Evolutionary conservation across 92 coral and sea anemone species (phyloP).

Genomic region (Diadumene lineata): DNA sequence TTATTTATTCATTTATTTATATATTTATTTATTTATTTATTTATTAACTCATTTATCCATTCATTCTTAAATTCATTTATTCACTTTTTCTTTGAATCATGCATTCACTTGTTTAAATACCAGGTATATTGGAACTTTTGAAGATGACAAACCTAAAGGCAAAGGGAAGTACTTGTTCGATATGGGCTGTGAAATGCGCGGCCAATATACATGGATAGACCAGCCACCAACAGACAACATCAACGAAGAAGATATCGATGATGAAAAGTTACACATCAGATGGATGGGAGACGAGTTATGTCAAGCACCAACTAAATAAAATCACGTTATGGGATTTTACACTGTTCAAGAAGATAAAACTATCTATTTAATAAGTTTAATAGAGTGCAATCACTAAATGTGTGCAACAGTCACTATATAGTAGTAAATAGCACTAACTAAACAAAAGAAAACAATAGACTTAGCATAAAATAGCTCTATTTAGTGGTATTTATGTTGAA

Average conservation of each 20-base stretch:
- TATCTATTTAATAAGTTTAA: no score
- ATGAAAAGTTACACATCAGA: slow-evolving; percentile 28
- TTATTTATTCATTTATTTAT: no score
- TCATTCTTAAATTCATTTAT: no score
- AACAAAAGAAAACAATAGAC: no score
- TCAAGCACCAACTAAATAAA: slow-evolving; percentile 27
- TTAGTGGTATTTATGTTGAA: no score
- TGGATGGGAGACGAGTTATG: slow-evolving; percentile 74
- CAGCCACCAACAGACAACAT: slow-evolving; percentile 37
- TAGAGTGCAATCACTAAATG: no score
- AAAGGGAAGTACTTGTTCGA: slow-evolving; percentile 73
- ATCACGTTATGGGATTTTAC: background rate
- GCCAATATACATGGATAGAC: slow-evolving; percentile 66
- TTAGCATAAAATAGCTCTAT: no score
- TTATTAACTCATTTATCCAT: no score
- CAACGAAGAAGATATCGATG: slow-evolving; percentile 59
- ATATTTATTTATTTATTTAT: no score
- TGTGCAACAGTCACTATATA: no score
- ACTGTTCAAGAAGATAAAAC: background rate
- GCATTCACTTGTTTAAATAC: background rate
- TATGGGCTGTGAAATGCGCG: slow-evolving; percentile 75
- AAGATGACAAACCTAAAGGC: slow-evolving; percentile 61
- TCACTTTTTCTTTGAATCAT: no score
- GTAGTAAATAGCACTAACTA: no score
- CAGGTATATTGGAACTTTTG: slow-evolving; percentile 60